phyloP scores from a whole-genome alignment of 2,888 invertebrate genomes.

The Ennomos quercinarius region DNA sequence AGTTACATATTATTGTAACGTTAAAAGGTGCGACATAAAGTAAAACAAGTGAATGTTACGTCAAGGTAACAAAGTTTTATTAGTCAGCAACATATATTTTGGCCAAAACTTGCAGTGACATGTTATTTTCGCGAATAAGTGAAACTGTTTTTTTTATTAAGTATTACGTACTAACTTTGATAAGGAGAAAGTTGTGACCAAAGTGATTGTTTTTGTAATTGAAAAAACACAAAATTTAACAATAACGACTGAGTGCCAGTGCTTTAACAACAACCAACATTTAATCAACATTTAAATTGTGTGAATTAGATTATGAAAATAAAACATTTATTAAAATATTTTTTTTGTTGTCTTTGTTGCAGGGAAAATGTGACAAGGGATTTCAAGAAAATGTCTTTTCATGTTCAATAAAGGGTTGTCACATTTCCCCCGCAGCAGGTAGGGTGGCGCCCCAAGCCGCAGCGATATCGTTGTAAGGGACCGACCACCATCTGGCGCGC shows the following conservation, averaged over 20 bases:
- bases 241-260: slow-evolving; percentile 34
- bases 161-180: too few species aligned
- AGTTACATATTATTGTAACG: slow-evolving; percentile 29
- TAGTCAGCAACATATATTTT: slow-evolving; percentile 22
- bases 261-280: slow-evolving; percentile 28
- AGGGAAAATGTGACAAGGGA: slow-evolving; percentile 14
- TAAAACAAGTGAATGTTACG: slow-evolving; percentile 34
- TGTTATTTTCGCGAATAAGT: neutral
- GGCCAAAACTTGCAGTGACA: slow-evolving; percentile 6
- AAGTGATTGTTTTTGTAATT: slow-evolving; percentile 16
- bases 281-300: slow-evolving; percentile 23
- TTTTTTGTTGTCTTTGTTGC: slow-evolving; percentile 6
- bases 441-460: slow-evolving; percentile 75
- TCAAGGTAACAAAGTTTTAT: neutral
- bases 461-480: slow-evolving; percentile 48
- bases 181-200: slow-evolving; percentile 3
- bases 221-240: slow-evolving; percentile 8
- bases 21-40: slow-evolving; percentile 39
- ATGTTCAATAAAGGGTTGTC: slow-evolving; percentile 10
- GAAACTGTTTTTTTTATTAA: neutral
- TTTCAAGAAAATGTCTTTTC: slow-evolving; percentile 20
- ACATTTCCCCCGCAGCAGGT: slow-evolving; percentile 49
- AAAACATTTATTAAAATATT: neutral
- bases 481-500: slow-evolving; percentile 69
- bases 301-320: slow-evolving; percentile 6